phyloP scores from a whole-genome alignment of 2,113 vertebrate species.

The Aphelocoma coerulescens region DNA sequence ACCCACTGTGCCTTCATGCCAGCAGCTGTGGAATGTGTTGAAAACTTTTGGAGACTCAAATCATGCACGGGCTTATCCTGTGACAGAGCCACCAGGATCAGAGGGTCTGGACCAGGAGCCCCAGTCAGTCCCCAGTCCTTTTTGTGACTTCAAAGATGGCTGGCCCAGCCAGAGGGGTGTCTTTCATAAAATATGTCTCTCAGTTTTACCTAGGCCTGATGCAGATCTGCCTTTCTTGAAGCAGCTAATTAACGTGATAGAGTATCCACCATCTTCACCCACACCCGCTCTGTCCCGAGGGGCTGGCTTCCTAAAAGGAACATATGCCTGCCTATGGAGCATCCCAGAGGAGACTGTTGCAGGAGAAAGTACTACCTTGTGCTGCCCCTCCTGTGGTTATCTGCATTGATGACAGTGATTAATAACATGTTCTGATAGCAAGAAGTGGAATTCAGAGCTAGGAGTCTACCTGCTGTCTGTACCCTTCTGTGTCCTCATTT shows the following conservation, averaged over 20 bases:
- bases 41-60: background rate
- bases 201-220: background rate
- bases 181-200: background rate
- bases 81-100: background rate
- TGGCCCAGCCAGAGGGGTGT: background rate
- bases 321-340: background rate
- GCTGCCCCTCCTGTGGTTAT: background rate
- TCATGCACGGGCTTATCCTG: accelerated
- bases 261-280: background rate
- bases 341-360: background rate
- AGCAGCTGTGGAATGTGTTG: background rate
- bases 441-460: background rate
- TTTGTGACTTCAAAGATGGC: background rate
- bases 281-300: accelerated
- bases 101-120: accelerated
- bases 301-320: background rate
- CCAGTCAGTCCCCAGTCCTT: background rate
- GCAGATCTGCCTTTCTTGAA: background rate
- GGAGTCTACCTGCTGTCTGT: background rate
- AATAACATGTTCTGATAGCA: background rate
- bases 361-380: background rate
- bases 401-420: background rate
- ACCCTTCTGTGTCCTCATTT: background rate
- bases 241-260: background rate
- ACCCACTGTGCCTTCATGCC: accelerated